Evolutionary conservation across 2,888 invertebrate species (phyloP).

Genomic region (Sinohyriopsis cumingii): DNA sequence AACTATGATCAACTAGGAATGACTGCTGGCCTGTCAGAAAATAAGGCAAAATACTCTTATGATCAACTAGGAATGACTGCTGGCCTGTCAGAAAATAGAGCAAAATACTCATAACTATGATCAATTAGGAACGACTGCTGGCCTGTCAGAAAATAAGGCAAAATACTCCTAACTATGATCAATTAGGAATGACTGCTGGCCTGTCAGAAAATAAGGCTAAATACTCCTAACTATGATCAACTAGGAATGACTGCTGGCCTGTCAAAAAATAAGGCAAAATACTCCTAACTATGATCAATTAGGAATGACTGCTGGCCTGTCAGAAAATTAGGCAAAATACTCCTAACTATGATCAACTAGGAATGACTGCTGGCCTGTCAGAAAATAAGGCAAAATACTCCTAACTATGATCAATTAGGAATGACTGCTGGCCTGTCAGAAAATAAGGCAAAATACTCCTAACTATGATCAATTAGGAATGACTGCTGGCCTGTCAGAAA

Average conservation of each 20-base stretch:
- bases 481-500: slow-evolving; percentile 80
- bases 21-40: slow-evolving; percentile 80
- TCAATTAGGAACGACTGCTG: too few species aligned
- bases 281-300: too few species aligned
- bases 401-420: too few species aligned
- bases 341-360: neutral
- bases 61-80: too few species aligned
- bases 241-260: slow-evolving; percentile 87
- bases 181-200: slow-evolving; percentile 89
- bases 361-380: slow-evolving; percentile 83
- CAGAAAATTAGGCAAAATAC: slow-evolving; percentile 16
- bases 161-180: neutral
- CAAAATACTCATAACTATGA: neutral
- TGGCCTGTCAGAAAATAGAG: slow-evolving; percentile 74
- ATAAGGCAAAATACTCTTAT: neutral
- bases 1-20: too few species aligned
- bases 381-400: slow-evolving; percentile 5
- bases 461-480: too few species aligned
- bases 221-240: neutral
- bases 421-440: slow-evolving; percentile 81
- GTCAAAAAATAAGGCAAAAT: slow-evolving; percentile 20
- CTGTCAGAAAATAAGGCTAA: slow-evolving; percentile 47
- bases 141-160: slow-evolving; percentile 70
- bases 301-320: slow-evolving; percentile 84
- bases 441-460: slow-evolving; percentile 4